Base-by-base conservation (phyloP, 92 coral and sea anemone genomes). In the Meandrina meandrites region DNA sequence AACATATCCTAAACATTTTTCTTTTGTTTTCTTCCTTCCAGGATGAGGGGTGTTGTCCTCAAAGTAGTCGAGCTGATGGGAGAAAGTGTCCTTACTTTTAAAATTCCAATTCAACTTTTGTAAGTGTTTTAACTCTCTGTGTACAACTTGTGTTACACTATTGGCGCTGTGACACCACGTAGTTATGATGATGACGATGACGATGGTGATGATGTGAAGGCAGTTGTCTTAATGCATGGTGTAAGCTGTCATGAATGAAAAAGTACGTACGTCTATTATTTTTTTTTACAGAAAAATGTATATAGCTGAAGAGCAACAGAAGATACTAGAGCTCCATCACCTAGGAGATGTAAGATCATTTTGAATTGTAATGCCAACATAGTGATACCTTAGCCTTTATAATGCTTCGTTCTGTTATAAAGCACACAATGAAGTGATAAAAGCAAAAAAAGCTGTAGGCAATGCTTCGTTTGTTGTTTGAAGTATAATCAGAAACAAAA, bases 21-120 rank as follows among this genome's bases (percentile, higher is more conserved):
- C 32, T 45, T 15, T 67, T 57, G 24, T 36, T 15, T 79, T 4
- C 36, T 86, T 19, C 18, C 34, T 14, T 76, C 21, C 75, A 85
- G 88, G 47, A 64, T 40, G 57, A 76, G 88, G 76, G 88, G 88
- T 28, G 88, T 75, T 2, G 86, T 87, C 24, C 90, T 87, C 54
- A 97, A 97, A 86, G 97, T 95, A 12, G 90, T 97, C 70, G 99
- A 97, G 77, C 89, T 97, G 83, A 95, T 97, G 99, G 99, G 98
- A 32, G 99, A 97, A 67, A 97, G 99, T 62, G 94, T 93, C 30
- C 72, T 97, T 77, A 88, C 98, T 16, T 97, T 97, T 75, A 93
- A 96, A 91, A 93, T 97, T 74, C 99, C 99, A 18, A 96, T 92
- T 79, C 98, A 97, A 78, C 88, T 97, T 66, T 83, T 97, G 99